Evolutionary conservation across 2,797 vertebrate genomes (phyloP).

Genomic region (Rhinatrema bivittatum): DNA sequence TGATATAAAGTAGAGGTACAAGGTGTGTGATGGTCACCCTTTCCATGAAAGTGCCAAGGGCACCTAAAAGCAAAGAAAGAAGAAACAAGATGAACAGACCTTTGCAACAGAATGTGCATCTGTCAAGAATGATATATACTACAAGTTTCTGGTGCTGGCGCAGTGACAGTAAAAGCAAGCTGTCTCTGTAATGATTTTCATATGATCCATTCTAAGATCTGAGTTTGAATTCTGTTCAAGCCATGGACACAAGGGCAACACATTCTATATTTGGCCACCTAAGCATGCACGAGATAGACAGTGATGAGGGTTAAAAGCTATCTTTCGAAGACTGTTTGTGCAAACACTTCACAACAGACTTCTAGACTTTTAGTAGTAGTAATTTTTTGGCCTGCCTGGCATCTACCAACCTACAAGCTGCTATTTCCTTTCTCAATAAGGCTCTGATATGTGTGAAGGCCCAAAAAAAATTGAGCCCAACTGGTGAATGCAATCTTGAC

Average conservation of each 20-base stretch:
- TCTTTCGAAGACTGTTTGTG: slow-evolving; percentile 22
- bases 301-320: slow-evolving; percentile 17
- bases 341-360: slow-evolving; percentile 18
- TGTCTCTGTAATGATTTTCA: slow-evolving; percentile 53
- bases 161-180: slow-evolving; percentile 55
- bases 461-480: slow-evolving; percentile 65
- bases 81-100: slow-evolving; percentile 60
- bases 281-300: slow-evolving; percentile 22
- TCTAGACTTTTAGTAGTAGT: slow-evolving; percentile 9
- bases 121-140: slow-evolving; percentile 68
- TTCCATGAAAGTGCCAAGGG: slow-evolving; percentile 10
- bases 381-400: slow-evolving; percentile 47
- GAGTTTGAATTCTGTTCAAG: slow-evolving; percentile 33
- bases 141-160: slow-evolving; percentile 61
- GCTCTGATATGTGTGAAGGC: slow-evolving; percentile 55
- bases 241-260: slow-evolving; percentile 35
- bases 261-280: slow-evolving; percentile 24
- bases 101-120: slow-evolving; percentile 66
- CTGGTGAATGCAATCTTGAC: slow-evolving; percentile 58
- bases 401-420: slow-evolving; percentile 64
- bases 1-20: fast-evolving
- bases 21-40: neutral
- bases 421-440: slow-evolving; percentile 60
- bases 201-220: slow-evolving; percentile 35
- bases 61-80: slow-evolving; percentile 59